Percentiles rank a stretch among this genome's conserved stretches.
These are phyloP conservation scores for Drosophila lacteicornis DNA, from an alignment of 1,140 invertebrate genomes.

Conservation along the genomic window DNA sequence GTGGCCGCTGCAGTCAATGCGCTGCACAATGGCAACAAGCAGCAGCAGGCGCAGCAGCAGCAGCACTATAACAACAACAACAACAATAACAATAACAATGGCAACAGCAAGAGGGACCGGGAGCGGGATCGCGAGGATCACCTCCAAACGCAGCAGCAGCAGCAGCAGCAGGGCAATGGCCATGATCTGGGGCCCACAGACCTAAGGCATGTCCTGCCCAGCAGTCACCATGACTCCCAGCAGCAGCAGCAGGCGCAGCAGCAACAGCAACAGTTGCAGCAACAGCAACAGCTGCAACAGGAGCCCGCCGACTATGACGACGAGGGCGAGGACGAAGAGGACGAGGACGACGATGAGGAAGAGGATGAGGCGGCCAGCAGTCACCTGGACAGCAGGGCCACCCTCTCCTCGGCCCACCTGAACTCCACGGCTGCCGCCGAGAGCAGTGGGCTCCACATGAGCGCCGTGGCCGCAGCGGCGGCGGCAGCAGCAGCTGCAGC, in stretches of 20 bases:
- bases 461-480: slow-evolving; percentile 65
- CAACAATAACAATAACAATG: slow-evolving; percentile 28
- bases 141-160: slow-evolving; percentile 25
- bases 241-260: slow-evolving; percentile 25
- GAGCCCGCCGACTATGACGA: slow-evolving; percentile 52
- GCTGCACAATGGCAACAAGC: slow-evolving; percentile 69
- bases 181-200: slow-evolving; percentile 48
- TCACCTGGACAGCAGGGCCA: slow-evolving; percentile 49
- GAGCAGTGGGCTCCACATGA: slow-evolving; percentile 63
- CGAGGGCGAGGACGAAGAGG: slow-evolving; percentile 61
- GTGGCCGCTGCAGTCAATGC: slow-evolving; percentile 69
- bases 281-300: slow-evolving; percentile 28
- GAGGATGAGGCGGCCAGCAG: slow-evolving; percentile 60
- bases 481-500: slow-evolving; percentile 68
- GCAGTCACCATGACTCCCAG: slow-evolving; percentile 34
- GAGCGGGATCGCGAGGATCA: slow-evolving; percentile 22
- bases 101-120: slow-evolving; percentile 22
- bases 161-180: slow-evolving; percentile 42
- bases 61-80: slow-evolving; percentile 40
- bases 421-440: slow-evolving; percentile 52
- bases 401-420: slow-evolving; percentile 54
- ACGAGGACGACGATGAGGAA: slow-evolving; percentile 54
- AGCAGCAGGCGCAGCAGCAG: slow-evolving; percentile 38
- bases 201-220: slow-evolving; percentile 50
- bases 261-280: slow-evolving; percentile 13